These are phyloP conservation scores for Manis crassicaudata DNA, from an alignment of 2,797 vertebrate species.

Conservation along the genomic window DNA sequence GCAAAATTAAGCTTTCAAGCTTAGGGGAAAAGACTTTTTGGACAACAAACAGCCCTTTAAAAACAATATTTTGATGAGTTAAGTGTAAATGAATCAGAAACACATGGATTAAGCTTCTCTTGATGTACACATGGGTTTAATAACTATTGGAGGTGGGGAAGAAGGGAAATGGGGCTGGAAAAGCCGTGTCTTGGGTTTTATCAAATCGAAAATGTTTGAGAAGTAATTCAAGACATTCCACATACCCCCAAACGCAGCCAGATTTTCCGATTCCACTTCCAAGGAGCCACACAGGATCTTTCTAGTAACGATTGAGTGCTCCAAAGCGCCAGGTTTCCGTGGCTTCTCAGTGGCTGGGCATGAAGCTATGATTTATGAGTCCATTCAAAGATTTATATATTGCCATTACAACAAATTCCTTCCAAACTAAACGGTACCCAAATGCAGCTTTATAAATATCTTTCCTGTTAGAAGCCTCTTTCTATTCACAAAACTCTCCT, in stretches of 20 bases:
- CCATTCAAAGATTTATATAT: conserved; percentile 81
- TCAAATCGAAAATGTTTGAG: conserved; percentile 82
- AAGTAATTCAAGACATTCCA: conserved; percentile 81
- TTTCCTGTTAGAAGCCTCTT: conserved; percentile 56
- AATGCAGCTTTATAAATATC: conserved; percentile 70
- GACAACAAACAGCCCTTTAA: conserved; percentile 80
- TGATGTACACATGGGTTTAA: conserved; percentile 83
- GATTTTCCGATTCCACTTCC: conserved; percentile 76
- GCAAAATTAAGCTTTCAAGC: conserved; percentile 73
- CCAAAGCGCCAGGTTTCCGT: conserved; percentile 36
- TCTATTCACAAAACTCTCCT: conserved; percentile 72
- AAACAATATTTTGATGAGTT: conserved; percentile 84
- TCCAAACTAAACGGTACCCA: conserved; percentile 62
- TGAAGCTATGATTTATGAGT: conserved; percentile 66
- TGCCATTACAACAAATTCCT: conserved; percentile 79
- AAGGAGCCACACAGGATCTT: conserved; percentile 62
- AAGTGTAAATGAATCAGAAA: conserved; percentile 84
- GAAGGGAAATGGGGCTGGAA: conserved; percentile 52
- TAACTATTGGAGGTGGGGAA: conserved; percentile 65
- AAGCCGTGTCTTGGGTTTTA: conserved; percentile 80
- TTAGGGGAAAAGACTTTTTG: conserved; percentile 73
- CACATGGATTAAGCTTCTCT: conserved; percentile 81
- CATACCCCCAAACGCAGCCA: conserved; percentile 73
- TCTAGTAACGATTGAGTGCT: conserved; percentile 59
- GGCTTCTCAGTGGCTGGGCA: conserved; percentile 50